Conservation (phyloP, 1,140 invertebrate genomes). For the Drosophila bocqueti region DNA sequence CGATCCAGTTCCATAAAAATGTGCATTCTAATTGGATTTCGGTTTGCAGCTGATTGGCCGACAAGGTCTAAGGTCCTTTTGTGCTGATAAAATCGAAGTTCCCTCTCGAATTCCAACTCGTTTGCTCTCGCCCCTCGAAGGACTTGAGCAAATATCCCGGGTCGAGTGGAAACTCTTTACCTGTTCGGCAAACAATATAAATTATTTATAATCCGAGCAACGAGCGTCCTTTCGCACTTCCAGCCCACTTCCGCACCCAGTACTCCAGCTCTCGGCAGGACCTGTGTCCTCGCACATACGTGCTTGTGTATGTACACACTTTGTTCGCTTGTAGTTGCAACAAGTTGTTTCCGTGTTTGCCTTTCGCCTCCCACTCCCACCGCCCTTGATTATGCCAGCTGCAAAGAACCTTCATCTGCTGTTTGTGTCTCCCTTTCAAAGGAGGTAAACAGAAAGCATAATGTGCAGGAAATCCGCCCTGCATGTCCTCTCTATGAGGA, state of each 20-base stretch:
- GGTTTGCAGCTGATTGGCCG: constrained; percentile 33
- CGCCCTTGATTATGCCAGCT: constrained; percentile 62
- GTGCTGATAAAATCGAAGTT: constrained; percentile 36
- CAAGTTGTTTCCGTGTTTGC: constrained; percentile 80
- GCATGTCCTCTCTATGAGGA: constrained; percentile 36
- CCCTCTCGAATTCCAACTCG: constrained; percentile 14
- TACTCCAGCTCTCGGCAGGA: constrained; percentile 15
- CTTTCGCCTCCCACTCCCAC: constrained; percentile 21
- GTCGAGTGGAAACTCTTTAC: constrained; percentile 62
- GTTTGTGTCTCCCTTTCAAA: constrained; percentile 34
- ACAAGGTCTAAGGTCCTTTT: constrained; percentile 15
- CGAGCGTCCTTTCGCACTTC: constrained; percentile 45
- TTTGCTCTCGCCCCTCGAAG: constrained; percentile 1
- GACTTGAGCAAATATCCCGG: constrained; percentile 28
- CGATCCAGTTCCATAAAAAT: constrained; percentile 40
- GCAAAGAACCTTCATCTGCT: constrained; percentile 28
- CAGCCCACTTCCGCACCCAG: constrained; percentile 25
- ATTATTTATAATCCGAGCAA: constrained; percentile 69
- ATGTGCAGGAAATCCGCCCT: constrained; percentile 61
- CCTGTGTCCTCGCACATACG: constrained; percentile 30
- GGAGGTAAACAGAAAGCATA: constrained; percentile 59
- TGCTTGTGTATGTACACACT: constrained; percentile 22
- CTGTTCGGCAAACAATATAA: constrained; percentile 71
- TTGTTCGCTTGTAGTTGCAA: constrained; percentile 66
- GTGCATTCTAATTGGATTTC: constrained; percentile 51